Percentiles rank a stretch among this genome's conserved stretches.
phyloP scores from a whole-genome alignment of 2,888 invertebrate species.

The Rhodophaea formosa region DNA sequence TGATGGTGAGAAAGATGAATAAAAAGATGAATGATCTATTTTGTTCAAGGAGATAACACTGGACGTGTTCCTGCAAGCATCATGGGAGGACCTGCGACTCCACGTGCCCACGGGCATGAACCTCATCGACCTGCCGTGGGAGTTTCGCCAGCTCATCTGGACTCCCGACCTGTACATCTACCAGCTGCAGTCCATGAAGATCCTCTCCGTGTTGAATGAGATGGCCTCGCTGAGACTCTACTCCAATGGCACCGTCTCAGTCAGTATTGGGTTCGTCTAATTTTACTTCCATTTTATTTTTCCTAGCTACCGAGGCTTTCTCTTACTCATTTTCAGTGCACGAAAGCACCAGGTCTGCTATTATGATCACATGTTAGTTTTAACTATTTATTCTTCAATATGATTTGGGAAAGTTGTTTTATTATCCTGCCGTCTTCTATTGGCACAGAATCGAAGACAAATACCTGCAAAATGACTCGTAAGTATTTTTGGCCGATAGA shows the following conservation, averaged over 20 bases:
- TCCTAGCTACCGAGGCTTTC: not conserved
- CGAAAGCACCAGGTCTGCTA: not conserved
- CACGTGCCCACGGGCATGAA: slow-evolving; percentile 63
- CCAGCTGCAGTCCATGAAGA: slow-evolving; percentile 83
- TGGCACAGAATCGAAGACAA: too few relatives aligned
- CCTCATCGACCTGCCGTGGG: slow-evolving; percentile 83
- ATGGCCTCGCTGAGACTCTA: slow-evolving; percentile 83
- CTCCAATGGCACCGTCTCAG: slow-evolving; percentile 82
- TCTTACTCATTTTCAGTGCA: not conserved
- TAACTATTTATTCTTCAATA: too few relatives aligned
- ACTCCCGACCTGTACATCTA: slow-evolving; percentile 84
- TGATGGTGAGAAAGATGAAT: too few relatives aligned
- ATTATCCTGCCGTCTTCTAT: too few relatives aligned
- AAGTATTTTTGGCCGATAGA: too few relatives aligned
- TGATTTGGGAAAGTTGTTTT: too few relatives aligned
- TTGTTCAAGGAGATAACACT: slow-evolving; percentile 82
- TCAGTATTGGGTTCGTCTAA: slow-evolving; percentile 83
- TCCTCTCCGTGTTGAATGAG: slow-evolving; percentile 82
- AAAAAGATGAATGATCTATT: slow-evolving; percentile 8
- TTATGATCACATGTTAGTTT: too few relatives aligned
- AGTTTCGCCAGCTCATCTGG: slow-evolving; percentile 82
- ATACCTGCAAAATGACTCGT: too few relatives aligned
- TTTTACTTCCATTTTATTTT: slow-evolving; percentile 31
- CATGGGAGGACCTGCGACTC: slow-evolving; percentile 81
- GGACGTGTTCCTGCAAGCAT: slow-evolving; percentile 84